Conservation (phyloP, 2,797 vertebrate species). For the Hirundo rustica region DNA sequence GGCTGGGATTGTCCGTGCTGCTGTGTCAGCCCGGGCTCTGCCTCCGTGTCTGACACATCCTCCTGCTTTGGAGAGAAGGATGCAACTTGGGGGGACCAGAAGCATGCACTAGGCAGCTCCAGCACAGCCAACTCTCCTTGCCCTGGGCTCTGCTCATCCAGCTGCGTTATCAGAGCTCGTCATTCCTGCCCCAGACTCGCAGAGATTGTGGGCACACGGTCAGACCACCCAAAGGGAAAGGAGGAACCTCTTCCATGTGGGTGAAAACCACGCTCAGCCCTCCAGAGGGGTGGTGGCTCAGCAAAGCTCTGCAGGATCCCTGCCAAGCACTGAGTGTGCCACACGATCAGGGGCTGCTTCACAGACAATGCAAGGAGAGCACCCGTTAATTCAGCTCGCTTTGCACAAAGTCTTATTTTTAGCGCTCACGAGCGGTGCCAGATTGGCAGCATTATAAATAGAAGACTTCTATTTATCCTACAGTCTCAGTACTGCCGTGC, state of each 20-base stretch:
- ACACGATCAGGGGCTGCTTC: background rate
- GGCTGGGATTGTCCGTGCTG: background rate
- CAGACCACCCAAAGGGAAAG: fast-evolving
- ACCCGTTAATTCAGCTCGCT: background rate
- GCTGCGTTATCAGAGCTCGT: background rate
- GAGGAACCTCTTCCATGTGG: fast-evolving
- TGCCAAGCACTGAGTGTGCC: background rate
- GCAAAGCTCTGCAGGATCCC: background rate
- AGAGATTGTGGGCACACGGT: fast-evolving
- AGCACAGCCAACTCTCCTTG: background rate
- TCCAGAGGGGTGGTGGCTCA: background rate
- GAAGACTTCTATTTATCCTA: conserved; percentile 43
- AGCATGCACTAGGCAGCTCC: fast-evolving
- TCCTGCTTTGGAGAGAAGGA: background rate
- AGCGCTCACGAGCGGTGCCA: background rate
- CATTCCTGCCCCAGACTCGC: background rate
- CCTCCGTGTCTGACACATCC: fast-evolving
- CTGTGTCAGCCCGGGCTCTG: background rate
- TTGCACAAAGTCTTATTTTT: conserved; percentile 31
- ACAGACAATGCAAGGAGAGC: background rate
- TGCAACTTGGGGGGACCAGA: background rate
- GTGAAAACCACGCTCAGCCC: background rate
- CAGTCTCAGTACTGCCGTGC: background rate
- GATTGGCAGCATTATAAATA: conserved; percentile 61
- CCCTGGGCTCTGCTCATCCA: background rate